phyloP scores from a whole-genome alignment of 2,797 vertebrate genomes.

The Mormyrus proboscirostris region DNA sequence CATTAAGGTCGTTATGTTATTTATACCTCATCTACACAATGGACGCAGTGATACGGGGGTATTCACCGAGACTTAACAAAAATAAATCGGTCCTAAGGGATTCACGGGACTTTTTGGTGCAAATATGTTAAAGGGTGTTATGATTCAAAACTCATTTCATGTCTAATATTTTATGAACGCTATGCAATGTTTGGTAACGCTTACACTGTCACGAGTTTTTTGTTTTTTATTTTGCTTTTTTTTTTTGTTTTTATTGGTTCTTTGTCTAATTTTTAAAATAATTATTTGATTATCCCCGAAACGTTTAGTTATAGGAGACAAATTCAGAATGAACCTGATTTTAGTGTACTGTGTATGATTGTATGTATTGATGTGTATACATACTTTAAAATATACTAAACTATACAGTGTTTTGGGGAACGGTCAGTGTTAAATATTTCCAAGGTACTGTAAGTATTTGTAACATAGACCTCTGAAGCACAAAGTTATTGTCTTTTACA shows the following conservation, averaged over 20 bases:
- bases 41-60: background rate
- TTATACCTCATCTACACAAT: constrained; percentile 6
- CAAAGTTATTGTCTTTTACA: constrained; percentile 22
- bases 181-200: constrained; percentile 38
- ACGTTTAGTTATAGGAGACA: background rate
- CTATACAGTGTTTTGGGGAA: constrained; percentile 47
- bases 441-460: constrained; percentile 36
- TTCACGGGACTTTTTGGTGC: background rate
- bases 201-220: constrained; percentile 10
- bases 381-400: constrained; percentile 56
- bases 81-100: constrained; percentile 37
- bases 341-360: constrained; percentile 45
- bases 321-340: constrained; percentile 20
- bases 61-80: constrained; percentile 38
- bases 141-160: constrained; percentile 37
- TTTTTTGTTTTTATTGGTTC: background rate
- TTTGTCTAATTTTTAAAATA: background rate
- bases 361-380: constrained; percentile 59
- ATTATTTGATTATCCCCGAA: background rate
- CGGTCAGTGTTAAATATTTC: constrained; percentile 31
- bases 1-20: background rate
- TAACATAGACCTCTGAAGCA: constrained; percentile 24
- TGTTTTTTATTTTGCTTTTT: background rate
- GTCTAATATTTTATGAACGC: constrained; percentile 36
- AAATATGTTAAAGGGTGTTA: background rate